Evolutionary conservation across 92 coral and sea anemone genomes (phyloP), one percentile per base, ranked within the genome.

Genomic region (Porites evermanni): DNA sequence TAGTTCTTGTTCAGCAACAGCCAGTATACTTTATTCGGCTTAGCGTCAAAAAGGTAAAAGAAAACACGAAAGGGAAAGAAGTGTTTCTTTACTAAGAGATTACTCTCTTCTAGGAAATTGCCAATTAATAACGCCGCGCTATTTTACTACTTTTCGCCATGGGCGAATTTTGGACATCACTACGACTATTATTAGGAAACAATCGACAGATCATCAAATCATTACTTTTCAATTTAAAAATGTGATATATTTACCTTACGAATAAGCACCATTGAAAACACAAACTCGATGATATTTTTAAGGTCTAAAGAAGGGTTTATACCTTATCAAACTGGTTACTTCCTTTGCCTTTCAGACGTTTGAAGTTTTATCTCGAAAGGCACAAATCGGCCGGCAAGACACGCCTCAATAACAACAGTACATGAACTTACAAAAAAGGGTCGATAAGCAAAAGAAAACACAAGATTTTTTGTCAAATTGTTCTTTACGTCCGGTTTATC

Each of bases 401-500:
- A 64, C 82, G 82, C 82, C 38, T 38, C 72, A 14, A 19, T 18
- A 79, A 51, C 64, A 18, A 16, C 18, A 12, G 13, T 80, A 23
- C 29, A 58, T 54, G 13, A 29, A 26, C 26, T 21, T 47, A 77
- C 68, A 44, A 59, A 77, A 75, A 10, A 44, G 53, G 38, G 21
- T 21, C 14, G 0, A 20, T 4, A 18, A 18, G 4, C 14, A 23
- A 4, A 60, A 61, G 14, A 3, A 65, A 64, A 44, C 12, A 47
- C 59, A 44, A 38, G 26, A n/a, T 26, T 32, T 4, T 78, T 61
- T 12, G 24, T 38, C 24, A 78, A 17, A 47, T 0, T 10, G 32
- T 4, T 16, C n/a, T n/a, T 71, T 4, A 9, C 20, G 58, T 13
- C 53, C 56, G 38, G 32, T 53, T 56, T 5, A 56, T 70, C 12